Evolutionary conservation across 2,888 invertebrate species (phyloP).

Genomic region (Chydorus sphaericus): DNA sequence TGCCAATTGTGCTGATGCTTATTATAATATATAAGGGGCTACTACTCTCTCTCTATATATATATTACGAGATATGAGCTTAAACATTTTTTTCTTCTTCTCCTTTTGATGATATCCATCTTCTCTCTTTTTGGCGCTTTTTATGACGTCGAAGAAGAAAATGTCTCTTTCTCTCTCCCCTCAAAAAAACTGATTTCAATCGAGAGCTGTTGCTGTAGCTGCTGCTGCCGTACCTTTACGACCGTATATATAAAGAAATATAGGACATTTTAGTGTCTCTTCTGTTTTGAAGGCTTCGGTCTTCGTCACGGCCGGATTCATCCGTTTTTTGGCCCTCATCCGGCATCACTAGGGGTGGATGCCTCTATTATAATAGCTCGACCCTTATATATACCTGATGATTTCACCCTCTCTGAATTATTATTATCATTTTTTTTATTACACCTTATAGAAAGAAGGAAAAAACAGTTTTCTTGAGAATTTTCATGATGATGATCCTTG

Average conservation of each 20-base stretch:
- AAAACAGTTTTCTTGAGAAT: background rate
- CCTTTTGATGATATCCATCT: too few species aligned
- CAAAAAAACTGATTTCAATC: background rate
- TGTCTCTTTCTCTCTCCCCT: too few species aligned
- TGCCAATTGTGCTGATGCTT: background rate
- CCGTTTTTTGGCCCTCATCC: background rate
- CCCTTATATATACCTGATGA: background rate
- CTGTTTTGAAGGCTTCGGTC: background rate
- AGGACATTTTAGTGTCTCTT: background rate
- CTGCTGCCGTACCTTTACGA: background rate
- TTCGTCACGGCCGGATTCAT: slow-evolving; percentile 5
- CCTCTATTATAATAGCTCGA: background rate
- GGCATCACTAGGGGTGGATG: too few species aligned
- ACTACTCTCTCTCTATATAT: background rate
- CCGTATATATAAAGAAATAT: background rate
- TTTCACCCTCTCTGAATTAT: background rate
- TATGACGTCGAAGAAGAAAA: too few species aligned
- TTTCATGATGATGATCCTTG: background rate
- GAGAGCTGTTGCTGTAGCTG: background rate
- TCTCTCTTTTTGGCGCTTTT: background rate
- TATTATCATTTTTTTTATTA: slow-evolving; percentile 1
- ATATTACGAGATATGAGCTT: too few species aligned
- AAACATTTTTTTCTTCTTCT: too few species aligned
- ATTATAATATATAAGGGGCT: background rate
- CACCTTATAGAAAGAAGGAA: background rate